Evolutionary conservation across 2,113 vertebrate species (phyloP).

Genomic region (Oxyura jamaicensis): DNA sequence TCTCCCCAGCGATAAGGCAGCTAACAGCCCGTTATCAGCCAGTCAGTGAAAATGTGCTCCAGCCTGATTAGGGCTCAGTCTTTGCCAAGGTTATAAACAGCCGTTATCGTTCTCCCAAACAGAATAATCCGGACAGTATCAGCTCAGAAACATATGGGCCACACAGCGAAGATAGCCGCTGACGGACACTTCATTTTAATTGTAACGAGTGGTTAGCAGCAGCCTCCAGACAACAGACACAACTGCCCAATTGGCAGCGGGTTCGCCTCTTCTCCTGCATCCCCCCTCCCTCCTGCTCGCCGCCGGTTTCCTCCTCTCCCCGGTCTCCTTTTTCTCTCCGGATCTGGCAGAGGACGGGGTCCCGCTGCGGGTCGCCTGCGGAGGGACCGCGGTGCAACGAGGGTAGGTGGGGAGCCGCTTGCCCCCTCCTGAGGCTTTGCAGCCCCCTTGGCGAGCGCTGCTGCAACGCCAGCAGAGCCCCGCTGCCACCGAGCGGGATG

Average conservation of each 20-base stretch:
- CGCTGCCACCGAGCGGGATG: rapidly evolving
- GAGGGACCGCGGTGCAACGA: no score
- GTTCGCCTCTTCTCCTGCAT: constrained; percentile 5
- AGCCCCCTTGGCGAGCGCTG: background rate
- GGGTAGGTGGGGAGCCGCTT: background rate
- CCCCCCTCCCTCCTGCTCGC: background rate
- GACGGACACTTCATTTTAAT: constrained; percentile 97
- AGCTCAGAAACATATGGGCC: constrained; percentile 98
- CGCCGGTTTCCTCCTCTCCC: background rate
- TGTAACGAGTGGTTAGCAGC: constrained; percentile 89
- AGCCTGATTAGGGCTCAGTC: constrained; percentile 97
- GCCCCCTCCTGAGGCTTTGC: background rate
- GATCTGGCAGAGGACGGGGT: background rate
- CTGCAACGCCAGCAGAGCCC: background rate
- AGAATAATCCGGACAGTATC: constrained; percentile 98
- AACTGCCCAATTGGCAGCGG: constrained; percentile 76
- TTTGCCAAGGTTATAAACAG: constrained; percentile 99
- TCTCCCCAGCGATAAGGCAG: constrained; percentile 92
- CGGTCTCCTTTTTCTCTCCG: background rate
- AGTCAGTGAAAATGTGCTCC: constrained; percentile 96
- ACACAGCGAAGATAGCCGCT: constrained; percentile 94
- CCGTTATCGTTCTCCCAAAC: constrained; percentile 95
- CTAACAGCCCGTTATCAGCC: constrained; percentile 95
- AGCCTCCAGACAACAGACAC: constrained; percentile 77
- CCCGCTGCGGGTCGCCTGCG: background rate